Conservation (phyloP, 2,113 vertebrate genomes). For the Puntigrus tetrazona region DNA sequence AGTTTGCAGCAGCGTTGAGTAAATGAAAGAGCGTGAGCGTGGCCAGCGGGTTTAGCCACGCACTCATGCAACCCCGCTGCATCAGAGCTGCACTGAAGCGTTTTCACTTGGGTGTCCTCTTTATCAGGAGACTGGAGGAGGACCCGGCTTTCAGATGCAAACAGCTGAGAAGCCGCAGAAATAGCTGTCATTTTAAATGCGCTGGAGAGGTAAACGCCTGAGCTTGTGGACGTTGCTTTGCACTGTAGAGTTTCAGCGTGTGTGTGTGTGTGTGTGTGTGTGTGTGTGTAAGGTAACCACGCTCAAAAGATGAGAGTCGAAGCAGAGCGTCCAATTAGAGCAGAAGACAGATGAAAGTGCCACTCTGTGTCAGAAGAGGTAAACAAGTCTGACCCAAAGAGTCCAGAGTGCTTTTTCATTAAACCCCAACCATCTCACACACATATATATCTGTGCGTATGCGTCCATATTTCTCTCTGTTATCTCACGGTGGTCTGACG, state of each 20-base stretch:
- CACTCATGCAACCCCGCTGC: too few relatives aligned
- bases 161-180: slow-evolving; percentile 72
- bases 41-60: slow-evolving; percentile 62
- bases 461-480: slow-evolving; percentile 49
- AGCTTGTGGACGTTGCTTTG: too few relatives aligned
- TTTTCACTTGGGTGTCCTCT: too few relatives aligned
- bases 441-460: slow-evolving; percentile 55
- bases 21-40: background rate
- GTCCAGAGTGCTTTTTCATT: slow-evolving; percentile 80
- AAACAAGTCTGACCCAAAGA: slow-evolving; percentile 76
- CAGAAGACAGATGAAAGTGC: slow-evolving; percentile 79
- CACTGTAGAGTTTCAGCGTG: too few relatives aligned
- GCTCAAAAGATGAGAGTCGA: slow-evolving; percentile 57
- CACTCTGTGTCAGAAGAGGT: slow-evolving; percentile 76
- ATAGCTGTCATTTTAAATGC: slow-evolving; percentile 73
- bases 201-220: slow-evolving; percentile 66
- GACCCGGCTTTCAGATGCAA: slow-evolving; percentile 70
- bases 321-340: slow-evolving; percentile 78
- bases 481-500: slow-evolving; percentile 12
- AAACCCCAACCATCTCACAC: slow-evolving; percentile 61
- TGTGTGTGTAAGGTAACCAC: slow-evolving; percentile 44
- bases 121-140: slow-evolving; percentile 39
- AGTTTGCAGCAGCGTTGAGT: background rate
- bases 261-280: slow-evolving; percentile 19
- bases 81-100: slow-evolving; percentile 66